Conservation (phyloP, 92 coral and sea anemone species). For the Pocillopora grandis region DNA sequence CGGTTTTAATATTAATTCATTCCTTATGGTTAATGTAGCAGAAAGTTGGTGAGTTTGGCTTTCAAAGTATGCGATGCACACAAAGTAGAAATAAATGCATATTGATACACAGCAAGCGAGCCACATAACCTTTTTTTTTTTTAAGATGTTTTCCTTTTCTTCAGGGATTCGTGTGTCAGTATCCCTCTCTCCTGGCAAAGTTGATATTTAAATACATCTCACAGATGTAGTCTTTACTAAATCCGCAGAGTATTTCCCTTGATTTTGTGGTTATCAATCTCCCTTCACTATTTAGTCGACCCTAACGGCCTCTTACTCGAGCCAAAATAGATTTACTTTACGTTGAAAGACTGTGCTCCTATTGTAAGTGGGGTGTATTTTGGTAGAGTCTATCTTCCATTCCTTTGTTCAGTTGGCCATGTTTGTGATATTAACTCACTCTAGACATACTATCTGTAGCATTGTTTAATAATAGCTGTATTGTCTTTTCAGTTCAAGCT, state of each 20-base stretch:
- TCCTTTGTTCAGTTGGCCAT: not conserved
- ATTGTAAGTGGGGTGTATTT: not conserved
- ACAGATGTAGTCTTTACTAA: not conserved
- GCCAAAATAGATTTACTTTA: not conserved
- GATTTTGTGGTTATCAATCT: not conserved
- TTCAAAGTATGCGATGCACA: slow-evolving; percentile 1
- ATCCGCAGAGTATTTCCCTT: not conserved
- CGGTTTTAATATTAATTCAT: slow-evolving; percentile 6
- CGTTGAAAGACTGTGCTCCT: not conserved
- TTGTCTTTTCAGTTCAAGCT: slow-evolving; percentile 82
- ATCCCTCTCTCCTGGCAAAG: not conserved
- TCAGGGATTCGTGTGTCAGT: not conserved
- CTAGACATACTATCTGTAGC: slow-evolving; percentile 1
- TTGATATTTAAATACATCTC: not conserved
- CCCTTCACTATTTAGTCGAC: not conserved
- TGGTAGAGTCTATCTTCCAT: not conserved
- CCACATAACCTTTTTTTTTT: not conserved
- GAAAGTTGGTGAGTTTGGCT: not conserved
- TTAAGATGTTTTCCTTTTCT: not conserved
- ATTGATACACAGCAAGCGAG: not conserved
- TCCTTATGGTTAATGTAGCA: slow-evolving; percentile 8
- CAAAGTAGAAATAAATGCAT: not conserved
- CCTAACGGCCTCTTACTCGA: not conserved
- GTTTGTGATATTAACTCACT: not conserved
- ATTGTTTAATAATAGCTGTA: slow-evolving; percentile 24